Percentiles rank a stretch among this genome's conserved stretches.
Conservation (phyloP, 2,797 vertebrate genomes). For the Falco novaeseelandiae region DNA sequence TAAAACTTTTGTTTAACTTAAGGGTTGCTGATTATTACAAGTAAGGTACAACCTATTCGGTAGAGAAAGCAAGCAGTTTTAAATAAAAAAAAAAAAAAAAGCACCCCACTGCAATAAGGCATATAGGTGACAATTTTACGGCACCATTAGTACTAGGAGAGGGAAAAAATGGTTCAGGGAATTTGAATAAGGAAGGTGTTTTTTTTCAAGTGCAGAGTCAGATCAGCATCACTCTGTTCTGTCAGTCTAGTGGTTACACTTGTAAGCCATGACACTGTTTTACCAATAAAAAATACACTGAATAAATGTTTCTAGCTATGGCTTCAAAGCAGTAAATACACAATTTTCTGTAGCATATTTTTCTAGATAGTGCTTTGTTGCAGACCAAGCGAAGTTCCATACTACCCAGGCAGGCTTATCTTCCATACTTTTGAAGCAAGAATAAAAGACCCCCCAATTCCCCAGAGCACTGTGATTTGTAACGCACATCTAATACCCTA, state of each 20-base stretch:
- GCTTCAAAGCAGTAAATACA: neutral
- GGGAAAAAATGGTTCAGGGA: neutral
- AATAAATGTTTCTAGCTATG: neutral
- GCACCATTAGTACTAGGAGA: neutral
- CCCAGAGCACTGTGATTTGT: fast-evolving
- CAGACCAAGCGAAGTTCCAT: neutral
- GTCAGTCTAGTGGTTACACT: neutral
- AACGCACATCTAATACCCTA: neutral
- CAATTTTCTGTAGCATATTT: neutral
- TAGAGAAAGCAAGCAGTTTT: neutral
- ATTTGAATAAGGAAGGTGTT: neutral
- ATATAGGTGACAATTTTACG: neutral
- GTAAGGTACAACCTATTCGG: neutral
- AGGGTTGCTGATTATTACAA: neutral
- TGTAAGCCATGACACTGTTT: neutral
- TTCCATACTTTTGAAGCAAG: neutral
- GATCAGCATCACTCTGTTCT: neutral
- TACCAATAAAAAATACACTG: neutral
- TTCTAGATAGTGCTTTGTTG: neutral
- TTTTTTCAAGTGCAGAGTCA: neutral
- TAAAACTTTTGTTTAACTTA: neutral
- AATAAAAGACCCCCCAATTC: neutral
- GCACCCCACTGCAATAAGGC: neutral
- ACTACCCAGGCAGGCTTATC: neutral
- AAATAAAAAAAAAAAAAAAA: neutral